Percentiles rank a stretch among this genome's conserved stretches.
phyloP scores from a whole-genome alignment of 2,888 invertebrate species.

The Cephalotes varians region DNA sequence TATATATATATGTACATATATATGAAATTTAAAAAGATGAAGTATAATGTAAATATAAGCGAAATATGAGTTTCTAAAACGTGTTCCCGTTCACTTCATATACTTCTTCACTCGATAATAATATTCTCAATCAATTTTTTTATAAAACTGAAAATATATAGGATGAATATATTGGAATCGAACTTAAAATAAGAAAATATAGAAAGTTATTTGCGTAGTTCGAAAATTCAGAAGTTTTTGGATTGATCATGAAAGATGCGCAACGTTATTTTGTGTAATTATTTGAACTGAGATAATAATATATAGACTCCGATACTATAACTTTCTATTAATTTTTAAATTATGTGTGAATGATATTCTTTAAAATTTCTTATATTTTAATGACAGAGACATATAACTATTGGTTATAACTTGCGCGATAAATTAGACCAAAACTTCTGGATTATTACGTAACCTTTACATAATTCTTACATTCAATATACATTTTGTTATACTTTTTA shows the following conservation, averaged over 20 bases:
- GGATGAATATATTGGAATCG: neutral
- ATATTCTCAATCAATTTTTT: neutral
- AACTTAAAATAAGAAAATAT: neutral
- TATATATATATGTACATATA: neutral
- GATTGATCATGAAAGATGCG: neutral
- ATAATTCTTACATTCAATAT: conserved; percentile 6
- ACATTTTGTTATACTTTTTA: conserved; percentile 1
- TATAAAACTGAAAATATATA: neutral
- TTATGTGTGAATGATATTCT: neutral
- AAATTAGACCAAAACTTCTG: neutral
- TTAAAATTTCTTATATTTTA: neutral
- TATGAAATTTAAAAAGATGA: neutral
- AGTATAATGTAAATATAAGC: neutral
- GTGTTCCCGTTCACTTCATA: too few species aligned
- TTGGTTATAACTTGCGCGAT: neutral
- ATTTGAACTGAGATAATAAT: neutral
- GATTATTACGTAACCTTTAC: neutral
- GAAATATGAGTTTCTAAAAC: neutral
- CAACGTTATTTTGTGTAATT: neutral
- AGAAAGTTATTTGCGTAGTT: neutral
- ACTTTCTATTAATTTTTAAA: neutral
- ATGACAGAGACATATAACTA: neutral
- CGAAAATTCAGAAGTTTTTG: neutral
- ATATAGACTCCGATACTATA: neutral
- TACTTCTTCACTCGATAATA: neutral